Evolutionary conservation across 92 coral and sea anemone species (phyloP), one percentile per base, ranked within the genome.

Genomic region (Blastomussa wellsi): DNA sequence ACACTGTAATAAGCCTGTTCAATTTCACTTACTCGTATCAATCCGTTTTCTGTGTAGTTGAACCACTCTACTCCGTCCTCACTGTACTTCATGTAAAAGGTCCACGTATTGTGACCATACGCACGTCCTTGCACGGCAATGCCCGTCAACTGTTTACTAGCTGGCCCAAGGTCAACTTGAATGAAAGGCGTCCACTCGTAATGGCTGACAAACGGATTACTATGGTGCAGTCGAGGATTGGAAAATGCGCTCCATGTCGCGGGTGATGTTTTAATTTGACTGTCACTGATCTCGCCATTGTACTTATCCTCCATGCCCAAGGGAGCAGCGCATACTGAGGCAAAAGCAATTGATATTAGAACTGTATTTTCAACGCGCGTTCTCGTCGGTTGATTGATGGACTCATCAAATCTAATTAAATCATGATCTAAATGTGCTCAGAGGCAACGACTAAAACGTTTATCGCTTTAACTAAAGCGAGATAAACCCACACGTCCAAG

Each of bases 111-210:
- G 51, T 42, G 24, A 5, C 52, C 69, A 48, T 84, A 60, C 3
- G 37, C 17, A 14, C 52, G 19, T 33, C 90, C 92, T 67, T 90
- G 90, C 28, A 86, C 80, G 28, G 83, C 85, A 10, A 90, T 38
- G 29, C 49, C 77, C 9, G 80, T 65, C 28, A 90, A 33, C 24
- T 70, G 77, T 37, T 88, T 80, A 32, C 74, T 70, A 14, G 87
- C 80, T 24, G 67, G 79, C 53, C 83, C 83, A 28, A 90, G 69
- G 81, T 90, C 92, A n/a, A 90, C 82, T 53, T 90, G 92, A 60
- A 90, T 48, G 65, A 73, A 90, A 26, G 92, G 92, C 11, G 79
- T 26, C 73, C 59, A 79, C 1, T 1, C 0, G 57, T 1, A 26
- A 2, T 17, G 0, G 22, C 12, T 19, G 14, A 59, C 5, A 28